phyloP scores from a whole-genome alignment of 2,888 invertebrate genomes.

The Bruchidius siliquastri region DNA sequence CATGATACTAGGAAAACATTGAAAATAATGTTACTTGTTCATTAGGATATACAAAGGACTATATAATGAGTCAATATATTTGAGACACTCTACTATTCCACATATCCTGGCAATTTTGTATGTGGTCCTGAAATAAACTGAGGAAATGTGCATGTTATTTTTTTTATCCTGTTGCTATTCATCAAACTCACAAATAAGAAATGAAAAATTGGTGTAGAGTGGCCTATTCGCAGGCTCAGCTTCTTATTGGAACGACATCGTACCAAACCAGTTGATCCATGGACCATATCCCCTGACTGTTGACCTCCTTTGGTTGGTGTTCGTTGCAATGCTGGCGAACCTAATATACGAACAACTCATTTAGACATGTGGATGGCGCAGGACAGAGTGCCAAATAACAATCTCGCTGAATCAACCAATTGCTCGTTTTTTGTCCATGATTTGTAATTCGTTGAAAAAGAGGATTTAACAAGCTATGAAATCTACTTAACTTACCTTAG shows the following conservation, averaged over 20 bases:
- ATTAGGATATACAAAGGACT: no score
- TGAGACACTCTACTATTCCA: no score
- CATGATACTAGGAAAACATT: no score
- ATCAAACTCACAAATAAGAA: neutral
- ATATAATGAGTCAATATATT: no score
- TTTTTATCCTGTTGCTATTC: neutral
- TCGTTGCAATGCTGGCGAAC: conserved; percentile 47
- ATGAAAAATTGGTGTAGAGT: neutral
- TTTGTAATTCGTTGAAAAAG: neutral
- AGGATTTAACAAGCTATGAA: neutral
- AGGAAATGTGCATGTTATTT: neutral
- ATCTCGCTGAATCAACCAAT: neutral
- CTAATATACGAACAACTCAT: conserved; percentile 46
- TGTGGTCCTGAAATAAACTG: no score
- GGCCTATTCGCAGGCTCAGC: neutral
- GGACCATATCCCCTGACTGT: conserved; percentile 36
- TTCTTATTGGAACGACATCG: conserved; percentile 25
- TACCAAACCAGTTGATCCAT: conserved; percentile 44
- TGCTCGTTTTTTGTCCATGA: neutral
- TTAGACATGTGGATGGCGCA: conserved; percentile 44
- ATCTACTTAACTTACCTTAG: neutral
- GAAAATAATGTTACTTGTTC: no score
- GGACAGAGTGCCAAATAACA: conserved; percentile 42
- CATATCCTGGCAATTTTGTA: no score
- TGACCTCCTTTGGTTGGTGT: conserved; percentile 46